Conservation (phyloP, 2,888 invertebrate genomes). For the Watsonalla cultraria region DNA sequence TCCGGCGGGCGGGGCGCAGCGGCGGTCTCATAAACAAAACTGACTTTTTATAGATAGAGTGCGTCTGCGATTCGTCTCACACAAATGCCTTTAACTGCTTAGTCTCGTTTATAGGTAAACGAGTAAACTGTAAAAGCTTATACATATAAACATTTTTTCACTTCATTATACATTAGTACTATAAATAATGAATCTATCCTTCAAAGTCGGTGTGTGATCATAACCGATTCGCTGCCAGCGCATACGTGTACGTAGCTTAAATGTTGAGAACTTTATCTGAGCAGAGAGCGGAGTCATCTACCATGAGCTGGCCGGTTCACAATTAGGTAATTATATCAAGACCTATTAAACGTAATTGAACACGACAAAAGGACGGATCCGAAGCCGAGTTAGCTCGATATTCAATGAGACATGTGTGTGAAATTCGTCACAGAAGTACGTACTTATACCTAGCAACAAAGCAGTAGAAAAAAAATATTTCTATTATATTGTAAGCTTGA, state of each 20-base stretch:
- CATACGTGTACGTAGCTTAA: conserved; percentile 4
- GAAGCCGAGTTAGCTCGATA: conserved; percentile 32
- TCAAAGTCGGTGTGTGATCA: no score
- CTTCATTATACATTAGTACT: conserved; percentile 7
- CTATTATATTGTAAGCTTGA: not conserved
- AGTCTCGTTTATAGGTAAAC: conserved; percentile 36
- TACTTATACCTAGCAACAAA: conserved; percentile 30
- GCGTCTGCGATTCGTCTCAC: conserved; percentile 59
- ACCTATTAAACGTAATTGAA: conserved; percentile 74
- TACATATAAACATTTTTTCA: no score
- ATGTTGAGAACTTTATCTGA: conserved; percentile 11
- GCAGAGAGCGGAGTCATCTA: conserved; percentile 20
- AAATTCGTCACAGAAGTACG: conserved; percentile 43
- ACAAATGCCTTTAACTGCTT: conserved; percentile 33
- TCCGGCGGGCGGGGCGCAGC: conserved; percentile 43
- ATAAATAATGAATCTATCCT: not conserved
- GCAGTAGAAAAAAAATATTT: conserved; percentile 13
- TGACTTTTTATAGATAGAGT: conserved; percentile 73
- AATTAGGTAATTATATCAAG: conserved; percentile 72
- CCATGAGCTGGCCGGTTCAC: conserved; percentile 37
- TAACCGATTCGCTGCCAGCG: no score
- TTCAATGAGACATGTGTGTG: conserved; percentile 18
- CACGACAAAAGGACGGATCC: conserved; percentile 50
- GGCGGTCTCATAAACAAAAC: conserved; percentile 58
- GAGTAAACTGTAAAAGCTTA: no score